phyloP scores from a whole-genome alignment of 2,888 invertebrate genomes.

The Pyralis farinalis region DNA sequence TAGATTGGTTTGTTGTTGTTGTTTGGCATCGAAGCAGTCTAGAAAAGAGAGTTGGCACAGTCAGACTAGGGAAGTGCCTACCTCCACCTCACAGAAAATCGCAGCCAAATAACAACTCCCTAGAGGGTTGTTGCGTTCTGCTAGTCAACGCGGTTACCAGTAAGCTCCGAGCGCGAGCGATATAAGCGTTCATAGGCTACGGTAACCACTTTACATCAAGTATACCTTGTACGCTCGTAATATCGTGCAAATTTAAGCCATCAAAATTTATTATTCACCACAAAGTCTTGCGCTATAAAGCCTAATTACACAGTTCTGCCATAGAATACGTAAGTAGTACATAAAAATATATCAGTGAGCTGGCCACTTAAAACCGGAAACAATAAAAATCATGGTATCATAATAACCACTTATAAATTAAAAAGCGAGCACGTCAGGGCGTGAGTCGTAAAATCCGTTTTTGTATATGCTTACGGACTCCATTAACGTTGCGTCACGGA shows the following conservation, averaged over 20 bases:
- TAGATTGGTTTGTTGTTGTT: no score
- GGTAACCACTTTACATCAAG: no score
- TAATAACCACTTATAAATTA: slow-evolving; percentile 11
- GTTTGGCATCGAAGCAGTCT: no score
- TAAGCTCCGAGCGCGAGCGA: no score
- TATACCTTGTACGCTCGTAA: background rate
- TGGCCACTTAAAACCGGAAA: slow-evolving; percentile 12
- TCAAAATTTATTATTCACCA: background rate
- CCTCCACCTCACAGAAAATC: no score
- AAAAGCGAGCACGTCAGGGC: background rate
- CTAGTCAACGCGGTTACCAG: no score
- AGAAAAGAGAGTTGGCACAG: no score
- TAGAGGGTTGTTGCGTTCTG: no score
- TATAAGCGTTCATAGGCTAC: no score
- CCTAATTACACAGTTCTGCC: slow-evolving; percentile 8
- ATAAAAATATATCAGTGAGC: slow-evolving; percentile 10
- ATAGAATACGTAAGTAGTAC: slow-evolving; percentile 8
- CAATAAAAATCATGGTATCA: slow-evolving; percentile 10
- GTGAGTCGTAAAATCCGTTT: background rate
- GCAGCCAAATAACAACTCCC: no score
- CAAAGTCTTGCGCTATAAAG: slow-evolving; percentile 2
- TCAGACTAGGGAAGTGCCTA: no score
- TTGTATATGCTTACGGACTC: background rate
- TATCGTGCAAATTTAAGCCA: background rate
- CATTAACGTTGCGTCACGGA: background rate